Percentiles rank a stretch among this genome's conserved stretches.
These are phyloP conservation scores for Octodonta nipae DNA, from an alignment of 2,888 invertebrate genomes.

Conservation along the genomic window DNA sequence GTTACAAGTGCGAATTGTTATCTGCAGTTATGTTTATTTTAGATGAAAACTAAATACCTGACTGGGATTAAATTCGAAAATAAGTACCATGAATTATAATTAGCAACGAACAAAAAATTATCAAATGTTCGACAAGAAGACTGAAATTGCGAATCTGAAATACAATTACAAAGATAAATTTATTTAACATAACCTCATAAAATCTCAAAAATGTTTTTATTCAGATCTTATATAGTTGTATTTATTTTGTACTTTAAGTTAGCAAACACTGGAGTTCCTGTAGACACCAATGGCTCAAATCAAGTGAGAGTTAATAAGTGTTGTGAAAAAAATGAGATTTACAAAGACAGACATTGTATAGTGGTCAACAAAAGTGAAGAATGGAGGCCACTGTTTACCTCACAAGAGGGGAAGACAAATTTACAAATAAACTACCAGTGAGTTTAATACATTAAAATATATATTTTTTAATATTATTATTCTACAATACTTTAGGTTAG, in stretches of 20 bases:
- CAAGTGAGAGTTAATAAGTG: slow-evolving; percentile 59
- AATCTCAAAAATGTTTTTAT: slow-evolving; percentile 5
- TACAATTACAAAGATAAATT: no score
- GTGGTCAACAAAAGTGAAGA: slow-evolving; percentile 47
- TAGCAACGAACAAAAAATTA: no score
- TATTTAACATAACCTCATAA: no score
- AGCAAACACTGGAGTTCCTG: slow-evolving; percentile 10
- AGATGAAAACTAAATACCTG: no score
- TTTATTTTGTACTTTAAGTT: slow-evolving; percentile 5
- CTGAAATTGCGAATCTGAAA: no score
- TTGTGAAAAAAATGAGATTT: slow-evolving; percentile 58
- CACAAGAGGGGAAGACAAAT: slow-evolving; percentile 45
- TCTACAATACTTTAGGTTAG: slow-evolving; percentile 36
- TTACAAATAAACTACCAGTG: slow-evolving; percentile 39
- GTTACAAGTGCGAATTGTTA: no score
- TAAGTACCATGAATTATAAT: no score
- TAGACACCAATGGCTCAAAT: slow-evolving; percentile 2
- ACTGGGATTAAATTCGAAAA: no score
- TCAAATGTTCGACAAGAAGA: no score
- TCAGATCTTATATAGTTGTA: slow-evolving; percentile 1
- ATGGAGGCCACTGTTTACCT: slow-evolving; percentile 53
- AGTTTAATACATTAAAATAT: slow-evolving; percentile 8
- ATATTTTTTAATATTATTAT: no score
- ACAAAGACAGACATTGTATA: slow-evolving; percentile 53
- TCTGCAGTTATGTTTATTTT: no score